A percentile compares a stretch with the other conserved stretches of the same genome.
Evolutionary conservation across 2,888 invertebrate species (phyloP).

Genomic region (Acleris literana): DNA sequence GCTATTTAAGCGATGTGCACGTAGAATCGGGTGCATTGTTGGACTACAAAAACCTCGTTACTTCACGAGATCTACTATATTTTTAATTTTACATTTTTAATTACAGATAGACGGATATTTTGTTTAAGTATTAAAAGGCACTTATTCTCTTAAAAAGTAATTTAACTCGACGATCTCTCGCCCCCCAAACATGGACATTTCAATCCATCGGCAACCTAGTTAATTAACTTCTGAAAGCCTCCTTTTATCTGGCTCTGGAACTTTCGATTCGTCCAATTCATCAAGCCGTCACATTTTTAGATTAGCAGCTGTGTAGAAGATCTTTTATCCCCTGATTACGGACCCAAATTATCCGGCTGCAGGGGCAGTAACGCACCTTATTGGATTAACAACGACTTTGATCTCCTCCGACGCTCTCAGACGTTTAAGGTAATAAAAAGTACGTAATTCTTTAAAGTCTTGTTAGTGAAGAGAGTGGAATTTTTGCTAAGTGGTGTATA

Average conservation of each 20-base stretch:
- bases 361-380: slow-evolving; percentile 71
- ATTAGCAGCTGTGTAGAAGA: slow-evolving; percentile 71
- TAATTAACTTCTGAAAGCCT: slow-evolving; percentile 35
- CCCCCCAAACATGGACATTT: slow-evolving; percentile 17
- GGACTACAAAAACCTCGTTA: no score
- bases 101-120: neutral
- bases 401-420: slow-evolving; percentile 64
- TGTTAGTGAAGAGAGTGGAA: slow-evolving; percentile 65
- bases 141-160: slow-evolving; percentile 3
- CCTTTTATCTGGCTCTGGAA: slow-evolving; percentile 42
- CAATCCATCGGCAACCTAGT: slow-evolving; percentile 29
- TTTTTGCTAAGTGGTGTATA: slow-evolving; percentile 60
- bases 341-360: slow-evolving; percentile 67
- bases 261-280: slow-evolving; percentile 56
- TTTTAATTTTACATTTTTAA: no score
- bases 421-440: slow-evolving; percentile 73
- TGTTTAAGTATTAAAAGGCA: neutral
- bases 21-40: no score
- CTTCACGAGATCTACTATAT: no score
- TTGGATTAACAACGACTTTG: slow-evolving; percentile 77
- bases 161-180: slow-evolving; percentile 1
- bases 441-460: slow-evolving; percentile 70
- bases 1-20: no score
- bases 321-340: slow-evolving; percentile 68
- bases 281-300: slow-evolving; percentile 55